Evolutionary conservation across 2,113 vertebrate genomes (phyloP), one percentile per base, ranked within the genome.

Genomic region (Hiodon tergisus): DNA sequence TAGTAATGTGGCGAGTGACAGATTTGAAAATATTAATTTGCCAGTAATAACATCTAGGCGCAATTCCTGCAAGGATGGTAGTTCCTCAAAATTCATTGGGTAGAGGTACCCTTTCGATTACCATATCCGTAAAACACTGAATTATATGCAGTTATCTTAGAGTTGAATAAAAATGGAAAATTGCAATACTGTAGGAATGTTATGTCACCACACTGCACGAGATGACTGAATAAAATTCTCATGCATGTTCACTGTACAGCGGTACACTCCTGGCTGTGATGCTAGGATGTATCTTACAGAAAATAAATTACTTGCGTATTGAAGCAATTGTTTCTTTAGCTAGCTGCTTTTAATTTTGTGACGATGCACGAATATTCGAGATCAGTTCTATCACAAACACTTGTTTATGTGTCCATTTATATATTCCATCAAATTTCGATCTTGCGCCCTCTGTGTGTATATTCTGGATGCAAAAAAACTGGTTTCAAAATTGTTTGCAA

Each of bases 351-450:
- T 8, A 53, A 66, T 67, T n/a, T 54, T 65, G 53, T 54, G 17
- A 66, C n/a, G 47, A 46, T 46, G 17, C 53, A n/a, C 52, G 46
- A 66, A 55, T 52, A 16, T 17, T 47, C 51, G 52, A 10, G 31
- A 16, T 65, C 14, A 59, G 14, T 68, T 75, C 5, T 54, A 75
- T 55, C 31, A 8, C 14, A 57, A 68, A 67, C 47, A 67, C 62
- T 47, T 67, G 63, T 58, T 74, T 47, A 54, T 68, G 73, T 31
- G 60, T 14, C 68, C 51, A 66, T 55, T 55, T 31, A 17, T 55
- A 67, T 81, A 81, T 80, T 85, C 31, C 83, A 74, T 67, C 86
- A 86, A 83, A 80, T 82, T 78, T 83, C 75, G 79, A 82, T 80
- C 79, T 80, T 84, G 72, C 77, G 77, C 74, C 77, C 74, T 78